Conservation (phyloP, 2,888 invertebrate species). For the Pachycephus smyrnensis region DNA sequence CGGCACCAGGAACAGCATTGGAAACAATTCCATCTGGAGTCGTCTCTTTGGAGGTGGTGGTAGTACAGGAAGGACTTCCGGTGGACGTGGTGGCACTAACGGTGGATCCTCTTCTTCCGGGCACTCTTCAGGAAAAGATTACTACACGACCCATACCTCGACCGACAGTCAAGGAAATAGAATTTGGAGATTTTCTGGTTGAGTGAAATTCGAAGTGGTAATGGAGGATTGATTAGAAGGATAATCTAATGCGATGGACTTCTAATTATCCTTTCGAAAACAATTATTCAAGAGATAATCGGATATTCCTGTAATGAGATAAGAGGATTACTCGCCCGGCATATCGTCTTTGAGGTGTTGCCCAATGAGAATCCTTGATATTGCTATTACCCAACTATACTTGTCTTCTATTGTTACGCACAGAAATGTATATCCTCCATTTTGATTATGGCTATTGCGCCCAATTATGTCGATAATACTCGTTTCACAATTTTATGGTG, state of each 20-base stretch:
- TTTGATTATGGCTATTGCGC: background rate
- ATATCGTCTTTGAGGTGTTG: too few species aligned
- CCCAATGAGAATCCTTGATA: background rate
- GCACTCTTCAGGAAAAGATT: conserved; percentile 35
- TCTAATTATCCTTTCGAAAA: background rate
- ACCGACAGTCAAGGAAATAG: conserved; percentile 54
- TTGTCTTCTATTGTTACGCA: background rate
- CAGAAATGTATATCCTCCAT: background rate
- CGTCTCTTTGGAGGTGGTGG: conserved; percentile 45
- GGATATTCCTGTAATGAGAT: too few species aligned
- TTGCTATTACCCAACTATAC: background rate
- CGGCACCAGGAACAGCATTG: conserved; percentile 50
- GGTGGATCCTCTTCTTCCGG: conserved; percentile 29
- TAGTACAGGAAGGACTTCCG: conserved; percentile 16
- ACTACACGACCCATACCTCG: conserved; percentile 52
- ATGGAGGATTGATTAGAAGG: background rate
- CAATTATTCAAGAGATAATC: too few species aligned
- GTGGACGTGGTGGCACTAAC: conserved; percentile 23
- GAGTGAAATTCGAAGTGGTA: conserved; percentile 8
- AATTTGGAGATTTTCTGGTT: conserved; percentile 60
- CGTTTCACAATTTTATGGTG: background rate
- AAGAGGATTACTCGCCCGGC: too few species aligned
- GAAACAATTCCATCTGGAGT: conserved; percentile 46
- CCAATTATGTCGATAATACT: background rate
- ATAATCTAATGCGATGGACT: background rate